Evolutionary conservation across 2,888 invertebrate genomes (phyloP).

Genomic region (Sphaerophoria rueppellii): DNA sequence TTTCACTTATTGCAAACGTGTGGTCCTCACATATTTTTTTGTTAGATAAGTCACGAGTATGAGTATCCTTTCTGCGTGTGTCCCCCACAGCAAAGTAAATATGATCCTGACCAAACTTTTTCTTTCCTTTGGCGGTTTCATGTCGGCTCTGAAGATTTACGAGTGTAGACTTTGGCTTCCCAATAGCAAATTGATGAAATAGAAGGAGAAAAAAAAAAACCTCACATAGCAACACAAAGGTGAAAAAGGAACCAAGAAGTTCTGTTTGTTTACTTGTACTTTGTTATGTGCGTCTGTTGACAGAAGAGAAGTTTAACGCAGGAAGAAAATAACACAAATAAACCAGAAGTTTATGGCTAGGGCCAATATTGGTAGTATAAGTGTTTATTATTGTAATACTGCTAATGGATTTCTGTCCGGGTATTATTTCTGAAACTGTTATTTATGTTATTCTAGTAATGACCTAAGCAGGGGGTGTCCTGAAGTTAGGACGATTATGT

Average conservation of each 20-base stretch:
- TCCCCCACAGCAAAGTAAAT: slow-evolving; percentile 32
- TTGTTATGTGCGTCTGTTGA: slow-evolving; percentile 11
- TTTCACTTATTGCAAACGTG: slow-evolving; percentile 15
- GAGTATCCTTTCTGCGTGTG: slow-evolving; percentile 21
- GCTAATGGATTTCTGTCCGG: slow-evolving; percentile 35
- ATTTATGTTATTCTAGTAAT: neutral
- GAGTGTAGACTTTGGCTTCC: neutral
- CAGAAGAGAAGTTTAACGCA: neutral
- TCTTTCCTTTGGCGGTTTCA: slow-evolving; percentile 8
- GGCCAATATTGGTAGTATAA: slow-evolving; percentile 62
- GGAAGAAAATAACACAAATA: neutral
- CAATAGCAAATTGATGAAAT: neutral
- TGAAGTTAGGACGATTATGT: too few relatives aligned
- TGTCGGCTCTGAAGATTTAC: neutral
- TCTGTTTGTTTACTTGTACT: slow-evolving; percentile 1
- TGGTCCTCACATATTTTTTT: slow-evolving; percentile 21
- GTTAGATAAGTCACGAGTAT: neutral
- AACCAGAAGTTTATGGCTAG: slow-evolving; percentile 48
- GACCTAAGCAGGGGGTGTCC: too few relatives aligned
- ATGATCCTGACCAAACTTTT: slow-evolving; percentile 16
- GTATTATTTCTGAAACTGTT: neutral
- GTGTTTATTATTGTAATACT: slow-evolving; percentile 44
- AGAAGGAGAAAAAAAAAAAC: neutral
- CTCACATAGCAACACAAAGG: neutral
- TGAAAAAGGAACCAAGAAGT: neutral